Base-by-base conservation (phyloP, 2,888 invertebrate species). In the Acrobasis suavella region DNA sequence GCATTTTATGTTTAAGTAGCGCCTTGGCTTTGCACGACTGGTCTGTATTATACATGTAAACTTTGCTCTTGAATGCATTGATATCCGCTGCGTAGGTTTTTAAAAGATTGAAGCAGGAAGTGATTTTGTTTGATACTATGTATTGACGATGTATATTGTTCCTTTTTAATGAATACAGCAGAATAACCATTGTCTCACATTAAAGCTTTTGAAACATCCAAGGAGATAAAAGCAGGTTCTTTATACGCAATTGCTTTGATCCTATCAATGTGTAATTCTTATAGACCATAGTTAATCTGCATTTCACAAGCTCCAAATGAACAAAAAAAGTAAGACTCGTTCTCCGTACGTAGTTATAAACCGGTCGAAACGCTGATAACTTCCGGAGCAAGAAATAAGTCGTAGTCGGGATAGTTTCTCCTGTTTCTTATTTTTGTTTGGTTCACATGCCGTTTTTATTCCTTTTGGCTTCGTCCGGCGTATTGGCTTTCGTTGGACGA, bases 291-390 rank as follows among this genome's bases (percentile, higher is more conserved):
- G 67, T 70, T 69, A 71, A 73, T 73, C 71, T 70, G 70, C 68
- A 72, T 72, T 72, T 71, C 69, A 65, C 69, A 72, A 73, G 72
- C 71, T 71, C 69, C 64, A 72, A 76, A 76, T 73, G 73, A 72
- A 75, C 69, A 72, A 70, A 77, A 32, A 75, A 81, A n/a, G 76
- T 74, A 74, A 69, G 78, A 76, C 75, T 76, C 69, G 78, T 81
- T 80, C 77, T 79, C 60, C 62, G 62, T 64, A 67, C 58, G 52
- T 64, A 62, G 62, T 63, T 69, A 71, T 73, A 75, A 86, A 87
- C 88, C 87, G 86, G 89, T 89, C 79, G 81, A 83, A 85, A 82
- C 78, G 78, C 78, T 85, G 86, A 86, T 86, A 87, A 84, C 87
- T 89, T 89, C 86, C 87, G 86, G 82, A 78, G 67, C 72, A 82